Conservation (phyloP, 1,140 invertebrate genomes). For the Dryas iulia region DNA sequence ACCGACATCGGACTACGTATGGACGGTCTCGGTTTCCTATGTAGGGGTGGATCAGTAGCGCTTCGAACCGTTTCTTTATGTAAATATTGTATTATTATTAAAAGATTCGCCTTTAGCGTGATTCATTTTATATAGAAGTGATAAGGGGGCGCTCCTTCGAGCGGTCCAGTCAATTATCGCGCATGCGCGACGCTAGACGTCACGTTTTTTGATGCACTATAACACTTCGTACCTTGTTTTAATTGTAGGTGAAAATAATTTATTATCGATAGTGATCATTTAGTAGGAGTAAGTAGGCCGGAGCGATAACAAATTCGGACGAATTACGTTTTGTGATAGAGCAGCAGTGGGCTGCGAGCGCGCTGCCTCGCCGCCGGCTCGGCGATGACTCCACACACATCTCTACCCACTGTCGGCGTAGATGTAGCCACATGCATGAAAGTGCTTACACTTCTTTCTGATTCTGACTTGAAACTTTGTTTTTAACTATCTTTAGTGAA, state of each 20-base stretch:
- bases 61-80: slow-evolving; percentile 74
- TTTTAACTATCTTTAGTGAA: slow-evolving; percentile 53
- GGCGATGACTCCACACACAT: slow-evolving; percentile 33
- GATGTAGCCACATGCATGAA: slow-evolving; percentile 47
- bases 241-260: slow-evolving; percentile 78
- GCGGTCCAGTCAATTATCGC: slow-evolving; percentile 73
- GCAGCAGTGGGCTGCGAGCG: slow-evolving; percentile 47
- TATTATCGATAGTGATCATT: slow-evolving; percentile 79
- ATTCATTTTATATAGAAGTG: slow-evolving; percentile 58
- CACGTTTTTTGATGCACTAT: slow-evolving; percentile 63
- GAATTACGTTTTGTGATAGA: slow-evolving; percentile 76
- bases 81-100: slow-evolving; percentile 72
- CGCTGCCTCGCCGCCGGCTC: slow-evolving; percentile 45
- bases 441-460: slow-evolving; percentile 48
- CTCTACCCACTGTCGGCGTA: slow-evolving; percentile 27
- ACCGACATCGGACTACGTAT: slow-evolving; percentile 58
- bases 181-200: slow-evolving; percentile 50
- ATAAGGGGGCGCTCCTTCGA: slow-evolving; percentile 55
- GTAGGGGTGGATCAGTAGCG: slow-evolving; percentile 74
- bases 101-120: slow-evolving; percentile 66
- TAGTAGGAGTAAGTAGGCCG: slow-evolving; percentile 77
- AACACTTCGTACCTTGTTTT: slow-evolving; percentile 76
- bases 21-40: slow-evolving; percentile 71
- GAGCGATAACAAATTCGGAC: slow-evolving; percentile 74
- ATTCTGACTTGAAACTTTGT: slow-evolving; percentile 41